Evolutionary conservation across 1,140 invertebrate genomes (phyloP), one percentile per base, ranked within the genome.

Genomic region (Doryteuthis pealeii): DNA sequence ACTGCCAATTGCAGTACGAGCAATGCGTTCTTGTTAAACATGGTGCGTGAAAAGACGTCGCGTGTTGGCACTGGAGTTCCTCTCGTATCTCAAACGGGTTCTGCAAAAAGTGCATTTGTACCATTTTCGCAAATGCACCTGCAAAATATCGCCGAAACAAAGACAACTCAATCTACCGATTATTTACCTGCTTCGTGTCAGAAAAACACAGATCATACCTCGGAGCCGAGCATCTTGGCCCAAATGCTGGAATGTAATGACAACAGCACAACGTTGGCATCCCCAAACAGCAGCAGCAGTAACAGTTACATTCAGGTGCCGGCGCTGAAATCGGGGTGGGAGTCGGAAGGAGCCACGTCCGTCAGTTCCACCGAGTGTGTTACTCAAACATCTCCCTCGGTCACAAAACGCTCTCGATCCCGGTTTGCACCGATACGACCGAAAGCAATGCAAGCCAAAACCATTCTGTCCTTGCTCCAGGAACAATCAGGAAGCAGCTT

Each of bases 371-470:
- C 26, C 6, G 54, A 62, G 26, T 22, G 18, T 6, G 26, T 62
- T 18, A 18, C 33, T 28, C 74, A 70, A 14, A n/a, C 69, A 26
- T 76, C 75, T 4, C 77, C 79, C 33, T 74, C 74, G 2, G 78
- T 74, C 14, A 72, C 77, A n/a, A 81, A 78, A 67, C 77, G 78
- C 72, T 74, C 78, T 15, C 74, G 74, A 69, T 75, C 74, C 62
- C 76, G 81, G 58, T 83, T 83, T 75, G 77, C 79, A 22, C 80
- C 80, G 54, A 83, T 83, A 62, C 76, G 79, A 33, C 81, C 81
- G 1, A 83, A 81, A 65, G 80, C 75, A 2, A 72, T 78, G 14
- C 78, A 77, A 26, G 68, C 76, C 0, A 79, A 79, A 26, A 80
- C 77, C 1, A 58, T 79, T 22, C 77, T 78, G 28, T 74, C 77